These are phyloP conservation scores for Agonum fuliginosum DNA, from an alignment of 2,888 invertebrate genomes.

Conservation along the genomic window DNA sequence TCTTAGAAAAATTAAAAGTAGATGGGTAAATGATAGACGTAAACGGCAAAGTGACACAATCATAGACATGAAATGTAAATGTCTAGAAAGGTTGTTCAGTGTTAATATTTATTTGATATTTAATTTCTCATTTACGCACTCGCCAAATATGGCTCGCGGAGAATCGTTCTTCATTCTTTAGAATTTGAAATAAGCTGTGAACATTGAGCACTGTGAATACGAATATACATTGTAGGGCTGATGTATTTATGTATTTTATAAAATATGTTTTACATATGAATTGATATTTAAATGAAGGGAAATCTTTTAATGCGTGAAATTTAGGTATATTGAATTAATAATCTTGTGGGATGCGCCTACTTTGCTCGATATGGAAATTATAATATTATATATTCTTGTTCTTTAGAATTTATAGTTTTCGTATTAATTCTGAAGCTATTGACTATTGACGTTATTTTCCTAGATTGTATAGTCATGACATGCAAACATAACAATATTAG, in stretches of 20 bases:
- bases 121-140: slow-evolving; percentile 26
- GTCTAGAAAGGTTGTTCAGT: slow-evolving; percentile 9
- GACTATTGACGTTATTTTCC: neutral
- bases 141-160: slow-evolving; percentile 16
- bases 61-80: too few species aligned
- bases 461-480: too few species aligned
- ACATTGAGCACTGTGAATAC: neutral
- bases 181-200: slow-evolving; percentile 21
- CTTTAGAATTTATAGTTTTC: slow-evolving; percentile 27
- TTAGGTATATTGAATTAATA: slow-evolving; percentile 31
- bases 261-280: slow-evolving; percentile 37
- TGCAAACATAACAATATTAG: too few species aligned
- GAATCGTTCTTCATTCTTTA: slow-evolving; percentile 13
- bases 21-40: too few species aligned
- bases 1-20: too few species aligned
- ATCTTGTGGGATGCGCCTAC: slow-evolving; percentile 26
- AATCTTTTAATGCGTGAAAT: slow-evolving; percentile 36
- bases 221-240: slow-evolving; percentile 35
- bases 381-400: slow-evolving; percentile 25
- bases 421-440: slow-evolving; percentile 19
- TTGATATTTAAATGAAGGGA: slow-evolving; percentile 39
- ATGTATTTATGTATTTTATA: slow-evolving; percentile 38
- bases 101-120: slow-evolving; percentile 36
- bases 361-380: slow-evolving; percentile 29
- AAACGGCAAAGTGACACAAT: too few species aligned